Percentiles rank a stretch among this genome's conserved stretches.
Conservation (phyloP, 2,797 vertebrate species). For the Ciconia nigra region DNA sequence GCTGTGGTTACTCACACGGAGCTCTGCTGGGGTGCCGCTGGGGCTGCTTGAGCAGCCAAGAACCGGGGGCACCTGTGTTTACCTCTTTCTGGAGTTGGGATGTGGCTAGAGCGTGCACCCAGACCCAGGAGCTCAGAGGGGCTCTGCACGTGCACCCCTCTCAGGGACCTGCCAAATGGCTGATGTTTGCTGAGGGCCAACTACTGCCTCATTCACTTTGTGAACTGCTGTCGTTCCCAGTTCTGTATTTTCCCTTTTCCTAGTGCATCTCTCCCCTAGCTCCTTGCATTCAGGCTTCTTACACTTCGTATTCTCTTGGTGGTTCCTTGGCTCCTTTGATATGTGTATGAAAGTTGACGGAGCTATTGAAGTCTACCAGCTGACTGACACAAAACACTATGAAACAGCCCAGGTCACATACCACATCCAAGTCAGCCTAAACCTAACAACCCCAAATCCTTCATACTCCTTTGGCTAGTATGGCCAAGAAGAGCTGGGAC, state of each 20-base stretch:
- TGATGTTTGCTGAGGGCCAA: neutral
- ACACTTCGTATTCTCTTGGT: neutral
- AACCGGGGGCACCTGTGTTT: neutral
- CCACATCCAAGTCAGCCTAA: neutral
- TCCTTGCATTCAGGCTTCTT: neutral
- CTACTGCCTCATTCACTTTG: neutral
- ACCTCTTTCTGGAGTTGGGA: neutral
- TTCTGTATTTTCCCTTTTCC: neutral
- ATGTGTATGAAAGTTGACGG: neutral
- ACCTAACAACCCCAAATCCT: neutral
- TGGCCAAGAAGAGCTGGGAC: neutral
- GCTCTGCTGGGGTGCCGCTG: neutral
- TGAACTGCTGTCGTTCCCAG: neutral
- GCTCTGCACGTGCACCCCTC: neutral
- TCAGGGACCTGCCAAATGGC: neutral
- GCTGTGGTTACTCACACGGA: neutral
- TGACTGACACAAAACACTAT: neutral
- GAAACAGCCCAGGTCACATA: neutral
- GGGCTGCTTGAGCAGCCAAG: neutral
- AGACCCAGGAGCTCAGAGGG: neutral
- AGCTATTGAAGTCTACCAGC: neutral
- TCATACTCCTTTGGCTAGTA: neutral
- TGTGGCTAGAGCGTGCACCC: accelerated
- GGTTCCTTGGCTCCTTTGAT: neutral
- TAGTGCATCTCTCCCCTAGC: neutral